Evolutionary conservation across 2,888 invertebrate genomes (phyloP).

Genomic region (Brachylomia viminalis): DNA sequence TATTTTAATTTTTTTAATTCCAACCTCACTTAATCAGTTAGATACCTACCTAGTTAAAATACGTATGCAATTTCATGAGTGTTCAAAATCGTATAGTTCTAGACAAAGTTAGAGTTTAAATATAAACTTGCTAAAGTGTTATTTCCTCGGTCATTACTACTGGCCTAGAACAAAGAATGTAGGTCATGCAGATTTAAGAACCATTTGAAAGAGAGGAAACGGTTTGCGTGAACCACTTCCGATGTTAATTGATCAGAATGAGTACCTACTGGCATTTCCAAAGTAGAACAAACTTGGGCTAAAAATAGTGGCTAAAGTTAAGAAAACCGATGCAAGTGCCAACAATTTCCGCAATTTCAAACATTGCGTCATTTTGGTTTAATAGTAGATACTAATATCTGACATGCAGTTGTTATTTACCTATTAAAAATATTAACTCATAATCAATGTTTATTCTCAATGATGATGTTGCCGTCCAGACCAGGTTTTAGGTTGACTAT

Average conservation of each 20-base stretch:
- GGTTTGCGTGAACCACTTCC: conserved; percentile 18
- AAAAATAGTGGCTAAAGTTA: conserved; percentile 44
- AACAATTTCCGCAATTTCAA: conserved; percentile 21
- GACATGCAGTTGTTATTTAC: neutral
- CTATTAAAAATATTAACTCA: no score
- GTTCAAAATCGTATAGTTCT: neutral
- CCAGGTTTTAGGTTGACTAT: neutral
- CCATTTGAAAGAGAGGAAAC: conserved; percentile 35
- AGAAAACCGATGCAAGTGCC: conserved; percentile 30
- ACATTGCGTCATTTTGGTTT: conserved; percentile 13
- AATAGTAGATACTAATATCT: neutral
- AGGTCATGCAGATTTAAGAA: conserved; percentile 50
- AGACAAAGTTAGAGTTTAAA: neutral
- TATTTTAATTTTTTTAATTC: neutral
- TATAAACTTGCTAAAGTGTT: conserved; percentile 28
- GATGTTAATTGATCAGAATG: conserved; percentile 48
- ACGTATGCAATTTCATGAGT: neutral
- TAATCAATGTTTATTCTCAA: neutral
- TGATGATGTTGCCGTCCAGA: neutral
- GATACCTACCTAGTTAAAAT: neutral
- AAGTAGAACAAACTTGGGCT: conserved; percentile 42
- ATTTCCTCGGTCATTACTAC: conserved; percentile 30
- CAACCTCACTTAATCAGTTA: neutral
- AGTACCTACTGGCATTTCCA: conserved; percentile 22
- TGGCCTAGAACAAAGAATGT: conserved; percentile 44